Base-by-base conservation (phyloP, 53 echinoderm and acorn worm species). In the Actinopyga echinites region DNA sequence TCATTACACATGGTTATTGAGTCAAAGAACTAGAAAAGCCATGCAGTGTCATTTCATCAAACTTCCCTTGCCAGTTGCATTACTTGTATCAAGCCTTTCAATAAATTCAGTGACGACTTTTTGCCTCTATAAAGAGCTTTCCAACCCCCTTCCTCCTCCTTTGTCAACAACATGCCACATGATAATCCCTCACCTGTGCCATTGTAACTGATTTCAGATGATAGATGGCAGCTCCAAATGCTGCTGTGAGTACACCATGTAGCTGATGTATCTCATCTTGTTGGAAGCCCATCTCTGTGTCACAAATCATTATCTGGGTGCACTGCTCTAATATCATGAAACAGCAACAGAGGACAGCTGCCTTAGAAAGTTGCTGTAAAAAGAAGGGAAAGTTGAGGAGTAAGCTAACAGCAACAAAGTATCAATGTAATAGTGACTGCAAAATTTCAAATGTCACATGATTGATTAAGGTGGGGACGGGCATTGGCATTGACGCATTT, bases 211-310 rank as follows among this genome's bases (percentile, higher is more conserved):
- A 87, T 30, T 93, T 92, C 30, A 96, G 79, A 56, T 90, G 88
- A 57, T 64, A 87, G 74, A 90, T 89, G 30, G 93, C 86, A 21
- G 96, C 96, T 19, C 91, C 91, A 49, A 96, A 93, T 21, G 96
- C 96, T 17, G 90, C 91, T 1, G 93, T 91, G 87, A 96, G 89
- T n/a, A 91, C 93, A 24, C 85, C 80, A 71, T 96, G 96, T 0
- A 96, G 86, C 78, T 96, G 96, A 32, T 31, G 30, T 53, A 77
- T 77, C 56, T 55, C 77, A 28, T 77, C 77, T 31, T 29, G 31
- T 30, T 32, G 20, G 8, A 77, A 55, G 11, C 85, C 67, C 0
- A 92, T 86, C 49, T 91, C 89, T 24, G 86, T 67, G 34, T 91
- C 89, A 86, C 93, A 91, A 0, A 89, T 90, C 84, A 93, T 53